Conservation (phyloP, 2,113 vertebrate genomes). For the Tupaia chinensis region DNA sequence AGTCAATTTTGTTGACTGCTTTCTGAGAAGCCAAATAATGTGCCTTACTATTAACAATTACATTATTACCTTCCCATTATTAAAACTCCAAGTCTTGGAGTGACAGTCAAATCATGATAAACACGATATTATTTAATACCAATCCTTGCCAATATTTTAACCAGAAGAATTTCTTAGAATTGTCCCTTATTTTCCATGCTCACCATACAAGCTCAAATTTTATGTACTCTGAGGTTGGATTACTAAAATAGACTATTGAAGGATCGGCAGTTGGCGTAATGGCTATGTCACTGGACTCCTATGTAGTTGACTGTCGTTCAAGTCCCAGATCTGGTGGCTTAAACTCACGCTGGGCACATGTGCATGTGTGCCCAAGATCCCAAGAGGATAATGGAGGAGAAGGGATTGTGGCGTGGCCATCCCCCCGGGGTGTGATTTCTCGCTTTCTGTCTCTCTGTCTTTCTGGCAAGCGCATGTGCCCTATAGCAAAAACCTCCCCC, state of each 20-base stretch:
- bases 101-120: neutral
- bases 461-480: no score
- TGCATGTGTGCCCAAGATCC: no score
- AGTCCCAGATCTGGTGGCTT: no score
- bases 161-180: neutral
- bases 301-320: no score
- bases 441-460: no score
- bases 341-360: no score
- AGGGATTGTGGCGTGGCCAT: no score
- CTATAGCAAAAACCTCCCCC: no score
- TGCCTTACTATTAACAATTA: neutral
- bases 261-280: no score
- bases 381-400: no score
- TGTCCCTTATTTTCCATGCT: neutral
- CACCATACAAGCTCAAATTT: neutral
- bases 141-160: neutral
- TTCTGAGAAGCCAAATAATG: neutral
- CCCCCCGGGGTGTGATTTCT: no score
- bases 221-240: neutral
- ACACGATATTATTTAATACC: neutral
- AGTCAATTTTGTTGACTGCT: neutral
- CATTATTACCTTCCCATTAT: neutral
- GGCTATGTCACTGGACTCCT: no score
- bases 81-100: neutral
- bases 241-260: constrained; percentile 13